Conservation (phyloP, 1,140 invertebrate species). For the Sinella curviseta region DNA sequence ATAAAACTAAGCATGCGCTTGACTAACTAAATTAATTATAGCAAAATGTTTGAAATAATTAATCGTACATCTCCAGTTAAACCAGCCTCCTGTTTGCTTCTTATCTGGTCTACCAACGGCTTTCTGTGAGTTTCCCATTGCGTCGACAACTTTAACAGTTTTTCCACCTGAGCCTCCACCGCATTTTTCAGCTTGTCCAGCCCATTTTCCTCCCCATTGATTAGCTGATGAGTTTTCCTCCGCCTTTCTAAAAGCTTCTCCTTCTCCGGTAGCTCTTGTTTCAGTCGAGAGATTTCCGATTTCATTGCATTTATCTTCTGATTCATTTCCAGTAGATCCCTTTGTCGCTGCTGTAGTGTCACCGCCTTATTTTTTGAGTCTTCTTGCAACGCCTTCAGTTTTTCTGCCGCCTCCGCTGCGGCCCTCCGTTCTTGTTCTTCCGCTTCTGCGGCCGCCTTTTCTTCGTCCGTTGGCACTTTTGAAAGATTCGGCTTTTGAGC, state of each 20-base stretch:
- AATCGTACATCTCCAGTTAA: background rate
- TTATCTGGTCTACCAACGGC: slow-evolving; percentile 66
- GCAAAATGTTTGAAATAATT: background rate
- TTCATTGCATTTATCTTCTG: slow-evolving; percentile 54
- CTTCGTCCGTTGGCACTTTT: slow-evolving; percentile 40
- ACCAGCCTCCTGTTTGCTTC: slow-evolving; percentile 57
- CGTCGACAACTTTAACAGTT: slow-evolving; percentile 63
- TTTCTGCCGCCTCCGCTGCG: slow-evolving; percentile 33
- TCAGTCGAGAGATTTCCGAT: slow-evolving; percentile 56
- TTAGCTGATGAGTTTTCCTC: slow-evolving; percentile 64
- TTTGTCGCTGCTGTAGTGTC: background rate
- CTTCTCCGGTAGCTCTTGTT: slow-evolving; percentile 52
- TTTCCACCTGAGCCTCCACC: slow-evolving; percentile 63
- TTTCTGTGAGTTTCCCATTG: slow-evolving; percentile 71
- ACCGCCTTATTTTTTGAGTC: background rate
- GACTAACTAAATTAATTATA: slow-evolving; percentile 25
- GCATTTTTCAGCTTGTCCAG: slow-evolving; percentile 64
- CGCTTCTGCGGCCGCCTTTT: slow-evolving; percentile 28
- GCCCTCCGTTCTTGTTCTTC: slow-evolving; percentile 33
- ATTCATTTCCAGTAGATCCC: slow-evolving; percentile 48
- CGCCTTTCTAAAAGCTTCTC: slow-evolving; percentile 56
- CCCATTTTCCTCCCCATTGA: slow-evolving; percentile 66
- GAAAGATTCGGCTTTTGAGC: slow-evolving; percentile 34
- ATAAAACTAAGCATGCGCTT: background rate
- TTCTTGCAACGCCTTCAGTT: background rate